phyloP scores from a whole-genome alignment of 1,140 invertebrate species.

The Eubasilissa regina region DNA sequence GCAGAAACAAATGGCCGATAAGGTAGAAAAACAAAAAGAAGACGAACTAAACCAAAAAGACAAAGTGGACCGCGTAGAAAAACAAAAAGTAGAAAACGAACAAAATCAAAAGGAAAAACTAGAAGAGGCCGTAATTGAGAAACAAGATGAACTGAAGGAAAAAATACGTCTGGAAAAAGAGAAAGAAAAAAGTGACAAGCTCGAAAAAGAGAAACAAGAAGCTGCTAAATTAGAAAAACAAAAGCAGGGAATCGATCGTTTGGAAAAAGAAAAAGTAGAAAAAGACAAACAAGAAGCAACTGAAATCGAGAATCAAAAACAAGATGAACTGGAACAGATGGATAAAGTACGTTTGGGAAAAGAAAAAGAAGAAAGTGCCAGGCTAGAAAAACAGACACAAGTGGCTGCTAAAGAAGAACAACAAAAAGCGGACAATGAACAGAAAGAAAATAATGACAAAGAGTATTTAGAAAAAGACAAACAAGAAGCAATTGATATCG shows the following conservation, averaged over 20 bases:
- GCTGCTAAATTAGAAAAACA: conserved; percentile 26
- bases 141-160: conserved; percentile 47
- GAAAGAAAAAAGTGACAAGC: conserved; percentile 26
- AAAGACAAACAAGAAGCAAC: conserved; percentile 25
- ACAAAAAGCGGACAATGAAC: neutral
- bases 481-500: conserved; percentile 19
- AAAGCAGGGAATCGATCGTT: conserved; percentile 56
- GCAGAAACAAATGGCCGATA: conserved; percentile 58
- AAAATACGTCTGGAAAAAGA: conserved; percentile 19
- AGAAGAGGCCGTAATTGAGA: too few relatives aligned
- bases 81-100: conserved; percentile 55
- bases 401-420: neutral
- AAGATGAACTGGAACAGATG: too few relatives aligned
- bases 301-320: too few relatives aligned
- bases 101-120: conserved; percentile 44
- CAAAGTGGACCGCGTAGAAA: conserved; percentile 51
- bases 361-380: conserved; percentile 14
- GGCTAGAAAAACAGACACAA: too few relatives aligned
- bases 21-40: conserved; percentile 55
- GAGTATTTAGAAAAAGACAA: conserved; percentile 42
- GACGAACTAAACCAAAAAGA: conserved; percentile 47
- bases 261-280: conserved; percentile 60
- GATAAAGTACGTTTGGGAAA: conserved; percentile 35
- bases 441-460: conserved; percentile 43
- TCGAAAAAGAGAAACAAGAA: conserved; percentile 11